These are phyloP conservation scores for Drosophila bifasciata DNA, from an alignment of 1,140 invertebrate species.

Conservation along the genomic window DNA sequence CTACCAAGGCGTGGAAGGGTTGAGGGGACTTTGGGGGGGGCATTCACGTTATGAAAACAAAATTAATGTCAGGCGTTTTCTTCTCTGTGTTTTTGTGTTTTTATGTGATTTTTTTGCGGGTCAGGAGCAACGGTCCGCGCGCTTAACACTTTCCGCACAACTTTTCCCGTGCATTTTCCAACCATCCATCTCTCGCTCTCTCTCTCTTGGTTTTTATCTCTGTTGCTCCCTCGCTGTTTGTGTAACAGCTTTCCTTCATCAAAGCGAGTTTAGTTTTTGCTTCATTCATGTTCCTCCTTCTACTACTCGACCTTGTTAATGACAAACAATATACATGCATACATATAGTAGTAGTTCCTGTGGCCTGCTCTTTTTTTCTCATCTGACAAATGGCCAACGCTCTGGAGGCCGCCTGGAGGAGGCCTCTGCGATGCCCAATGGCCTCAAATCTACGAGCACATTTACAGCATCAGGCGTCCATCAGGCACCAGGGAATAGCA, in stretches of 20 bases:
- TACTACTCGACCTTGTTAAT: slow-evolving; percentile 69
- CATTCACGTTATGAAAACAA: slow-evolving; percentile 72
- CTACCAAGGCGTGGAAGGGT: neutral
- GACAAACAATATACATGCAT: slow-evolving; percentile 80
- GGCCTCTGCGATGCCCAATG: neutral
- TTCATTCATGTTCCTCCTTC: slow-evolving; percentile 8
- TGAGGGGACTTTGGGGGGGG: slow-evolving; percentile 11
- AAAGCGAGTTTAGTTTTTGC: slow-evolving; percentile 68
- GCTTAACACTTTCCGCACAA: slow-evolving; percentile 3
- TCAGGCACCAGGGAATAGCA: slow-evolving; percentile 28
- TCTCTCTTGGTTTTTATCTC: too few species aligned
- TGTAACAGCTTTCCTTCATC: slow-evolving; percentile 64
- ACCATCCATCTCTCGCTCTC: too few species aligned
- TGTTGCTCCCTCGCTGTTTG: slow-evolving; percentile 7
- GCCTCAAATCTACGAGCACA: slow-evolving; percentile 36
- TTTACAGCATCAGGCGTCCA: slow-evolving; percentile 61
- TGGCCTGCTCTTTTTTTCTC: slow-evolving; percentile 54
- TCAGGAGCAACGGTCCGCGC: slow-evolving; percentile 12
- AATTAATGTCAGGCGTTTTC: slow-evolving; percentile 70
- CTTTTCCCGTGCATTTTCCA: neutral
- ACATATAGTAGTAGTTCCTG: slow-evolving; percentile 53
- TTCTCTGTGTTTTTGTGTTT: neutral
- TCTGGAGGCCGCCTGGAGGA: slow-evolving; percentile 35
- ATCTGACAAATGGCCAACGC: slow-evolving; percentile 59
- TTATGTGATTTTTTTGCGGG: slow-evolving; percentile 13